phyloP scores from a whole-genome alignment of 2,888 invertebrate species.

The Eristalis tenax region DNA sequence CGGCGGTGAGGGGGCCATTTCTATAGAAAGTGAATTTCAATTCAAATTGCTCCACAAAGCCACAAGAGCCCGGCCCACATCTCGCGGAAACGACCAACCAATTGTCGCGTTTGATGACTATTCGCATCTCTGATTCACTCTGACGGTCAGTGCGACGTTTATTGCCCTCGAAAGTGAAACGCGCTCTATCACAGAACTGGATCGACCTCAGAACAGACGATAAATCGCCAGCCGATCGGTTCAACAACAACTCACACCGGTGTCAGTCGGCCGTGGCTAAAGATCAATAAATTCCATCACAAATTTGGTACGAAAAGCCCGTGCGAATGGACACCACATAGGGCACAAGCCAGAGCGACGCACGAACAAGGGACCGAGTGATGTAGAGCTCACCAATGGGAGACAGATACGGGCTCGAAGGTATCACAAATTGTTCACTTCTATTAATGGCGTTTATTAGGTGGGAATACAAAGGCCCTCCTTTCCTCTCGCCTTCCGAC shows the following conservation, averaged over 20 bases:
- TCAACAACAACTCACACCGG: neutral
- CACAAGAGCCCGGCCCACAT: constrained; percentile 41
- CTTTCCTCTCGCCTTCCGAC: neutral
- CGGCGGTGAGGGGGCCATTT: neutral
- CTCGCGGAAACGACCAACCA: constrained; percentile 46
- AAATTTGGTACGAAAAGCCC: constrained; percentile 33
- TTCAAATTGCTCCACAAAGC: constrained; percentile 16
- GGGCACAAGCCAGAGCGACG: neutral
- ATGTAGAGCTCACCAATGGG: neutral
- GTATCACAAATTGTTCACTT: constrained; percentile 69
- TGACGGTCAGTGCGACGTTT: neutral
- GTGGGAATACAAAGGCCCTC: constrained; percentile 62
- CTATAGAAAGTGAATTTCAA: constrained; percentile 43
- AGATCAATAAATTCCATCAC: constrained; percentile 47
- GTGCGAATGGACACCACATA: constrained; percentile 18
- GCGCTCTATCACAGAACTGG: constrained; percentile 27
- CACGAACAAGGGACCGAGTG: constrained; percentile 32
- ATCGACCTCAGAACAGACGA: constrained; percentile 44
- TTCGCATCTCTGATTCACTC: constrained; percentile 47
- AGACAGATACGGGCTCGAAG: constrained; percentile 38
- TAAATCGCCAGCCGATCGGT: constrained; percentile 60
- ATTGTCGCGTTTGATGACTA: neutral
- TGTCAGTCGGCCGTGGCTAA: neutral
- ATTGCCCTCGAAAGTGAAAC: constrained; percentile 35
- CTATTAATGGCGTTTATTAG: constrained; percentile 70